Conservation (phyloP, 1,140 invertebrate genomes). For the Pseudachorutes palmiensis region DNA sequence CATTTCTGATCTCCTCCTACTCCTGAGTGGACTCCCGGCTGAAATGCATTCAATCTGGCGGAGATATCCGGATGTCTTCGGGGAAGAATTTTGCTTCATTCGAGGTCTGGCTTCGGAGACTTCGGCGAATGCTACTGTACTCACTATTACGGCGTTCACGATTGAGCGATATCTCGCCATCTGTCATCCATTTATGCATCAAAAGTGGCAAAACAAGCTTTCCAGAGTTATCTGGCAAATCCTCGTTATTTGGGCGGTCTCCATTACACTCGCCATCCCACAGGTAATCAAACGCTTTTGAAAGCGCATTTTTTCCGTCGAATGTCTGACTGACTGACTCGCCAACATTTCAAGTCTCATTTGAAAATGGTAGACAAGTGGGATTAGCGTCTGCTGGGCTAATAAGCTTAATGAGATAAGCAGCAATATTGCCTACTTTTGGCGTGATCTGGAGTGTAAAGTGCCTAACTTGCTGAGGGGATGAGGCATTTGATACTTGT, state of each 20-base stretch:
- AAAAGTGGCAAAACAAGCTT: conserved; percentile 47
- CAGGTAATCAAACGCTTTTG: too few species aligned
- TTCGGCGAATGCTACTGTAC: conserved; percentile 57
- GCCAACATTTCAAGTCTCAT: too few species aligned
- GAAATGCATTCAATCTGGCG: conserved; percentile 37
- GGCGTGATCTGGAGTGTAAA: too few species aligned
- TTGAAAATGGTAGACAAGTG: too few species aligned
- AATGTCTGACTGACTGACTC: too few species aligned
- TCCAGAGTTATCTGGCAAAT: conserved; percentile 49
- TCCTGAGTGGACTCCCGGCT: conserved; percentile 33
- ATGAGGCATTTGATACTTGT: too few species aligned
- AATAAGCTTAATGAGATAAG: too few species aligned
- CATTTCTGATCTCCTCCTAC: conserved; percentile 56
- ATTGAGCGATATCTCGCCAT: conserved; percentile 60
- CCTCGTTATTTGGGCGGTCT: conserved; percentile 47
- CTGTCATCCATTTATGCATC: conserved; percentile 48
- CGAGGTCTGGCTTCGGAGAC: conserved; percentile 50
- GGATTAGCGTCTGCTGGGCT: too few species aligned
- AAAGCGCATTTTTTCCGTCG: too few species aligned
- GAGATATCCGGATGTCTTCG: conserved; percentile 44
- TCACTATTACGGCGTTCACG: conserved; percentile 85
- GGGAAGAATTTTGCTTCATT: conserved; percentile 50
- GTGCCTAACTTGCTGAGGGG: too few species aligned
- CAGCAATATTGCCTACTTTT: too few species aligned
- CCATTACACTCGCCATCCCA: conserved; percentile 46